Conservation (phyloP, 2,797 vertebrate species). For the Vultur gryphus region DNA sequence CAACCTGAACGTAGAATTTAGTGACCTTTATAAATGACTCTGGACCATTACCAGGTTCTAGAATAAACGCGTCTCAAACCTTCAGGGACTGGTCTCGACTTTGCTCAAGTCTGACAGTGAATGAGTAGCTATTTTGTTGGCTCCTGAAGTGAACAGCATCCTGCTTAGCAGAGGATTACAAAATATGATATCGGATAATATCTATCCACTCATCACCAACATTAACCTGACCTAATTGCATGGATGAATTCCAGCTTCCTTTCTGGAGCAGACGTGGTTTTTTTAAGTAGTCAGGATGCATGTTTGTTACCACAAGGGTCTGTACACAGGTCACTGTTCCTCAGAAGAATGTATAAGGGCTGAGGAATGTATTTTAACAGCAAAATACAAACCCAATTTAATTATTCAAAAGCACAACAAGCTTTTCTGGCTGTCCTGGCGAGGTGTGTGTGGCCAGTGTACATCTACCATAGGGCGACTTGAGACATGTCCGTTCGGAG, state of each 20-base stretch:
- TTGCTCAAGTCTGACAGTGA: neutral
- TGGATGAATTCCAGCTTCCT: slow-evolving; percentile 25
- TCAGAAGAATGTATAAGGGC: neutral
- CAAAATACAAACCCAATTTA: neutral
- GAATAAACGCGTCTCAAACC: neutral
- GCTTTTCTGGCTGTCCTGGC: neutral
- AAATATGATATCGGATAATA: neutral
- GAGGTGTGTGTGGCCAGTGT: neutral
- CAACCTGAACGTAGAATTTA: neutral
- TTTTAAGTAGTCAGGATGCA: neutral
- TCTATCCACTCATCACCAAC: neutral
- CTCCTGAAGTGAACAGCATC: neutral
- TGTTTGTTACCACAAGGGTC: neutral
- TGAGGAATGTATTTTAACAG: neutral
- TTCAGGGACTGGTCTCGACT: neutral
- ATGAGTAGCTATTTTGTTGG: neutral
- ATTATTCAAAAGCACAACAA: neutral
- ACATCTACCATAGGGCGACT: neutral
- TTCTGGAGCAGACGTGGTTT: neutral
- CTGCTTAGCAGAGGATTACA: slow-evolving; percentile 35
- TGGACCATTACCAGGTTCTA: neutral
- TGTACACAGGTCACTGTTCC: neutral
- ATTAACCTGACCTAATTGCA: neutral
- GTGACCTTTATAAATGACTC: neutral
- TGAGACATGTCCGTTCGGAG: neutral